These are phyloP conservation scores for Colletes gigas DNA, from an alignment of 1,140 invertebrate species.

Conservation along the genomic window DNA sequence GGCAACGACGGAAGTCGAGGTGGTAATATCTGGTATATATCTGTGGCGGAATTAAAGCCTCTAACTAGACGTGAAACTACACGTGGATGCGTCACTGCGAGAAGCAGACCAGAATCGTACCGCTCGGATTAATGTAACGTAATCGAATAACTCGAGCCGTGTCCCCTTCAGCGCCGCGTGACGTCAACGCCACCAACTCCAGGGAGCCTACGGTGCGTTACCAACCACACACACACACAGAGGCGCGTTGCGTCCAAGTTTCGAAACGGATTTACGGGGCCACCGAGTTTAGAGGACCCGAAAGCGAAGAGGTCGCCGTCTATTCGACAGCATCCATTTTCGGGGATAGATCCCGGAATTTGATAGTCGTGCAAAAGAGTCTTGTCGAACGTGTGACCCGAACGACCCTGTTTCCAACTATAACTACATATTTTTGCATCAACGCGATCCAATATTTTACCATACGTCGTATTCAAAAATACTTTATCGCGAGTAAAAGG, in stretches of 20 bases:
- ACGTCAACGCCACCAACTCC: constrained; percentile 42
- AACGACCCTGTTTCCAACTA: no score
- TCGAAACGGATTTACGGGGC: not conserved
- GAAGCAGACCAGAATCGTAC: not conserved
- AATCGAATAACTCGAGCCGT: constrained; percentile 43
- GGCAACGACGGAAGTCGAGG: no score
- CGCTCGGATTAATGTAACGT: constrained; percentile 34
- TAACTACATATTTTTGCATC: no score
- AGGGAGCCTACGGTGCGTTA: not conserved
- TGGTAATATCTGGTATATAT: not conserved
- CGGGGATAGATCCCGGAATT: not conserved
- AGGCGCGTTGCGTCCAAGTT: not conserved
- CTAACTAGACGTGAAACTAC: not conserved
- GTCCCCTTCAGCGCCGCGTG: constrained; percentile 28
- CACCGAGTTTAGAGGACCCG: not conserved
- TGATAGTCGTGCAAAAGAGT: not conserved
- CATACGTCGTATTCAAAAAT: no score
- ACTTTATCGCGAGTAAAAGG: no score
- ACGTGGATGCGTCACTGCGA: no score
- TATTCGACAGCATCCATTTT: not conserved
- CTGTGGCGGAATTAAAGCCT: not conserved
- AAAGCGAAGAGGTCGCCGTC: not conserved
- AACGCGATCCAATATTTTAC: no score
- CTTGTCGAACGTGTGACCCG: not conserved
- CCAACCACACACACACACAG: no score